Percentiles rank a stretch among this genome's conserved stretches.
Evolutionary conservation across 2,797 vertebrate species (phyloP).

Genomic region (Amniataba percoides): DNA sequence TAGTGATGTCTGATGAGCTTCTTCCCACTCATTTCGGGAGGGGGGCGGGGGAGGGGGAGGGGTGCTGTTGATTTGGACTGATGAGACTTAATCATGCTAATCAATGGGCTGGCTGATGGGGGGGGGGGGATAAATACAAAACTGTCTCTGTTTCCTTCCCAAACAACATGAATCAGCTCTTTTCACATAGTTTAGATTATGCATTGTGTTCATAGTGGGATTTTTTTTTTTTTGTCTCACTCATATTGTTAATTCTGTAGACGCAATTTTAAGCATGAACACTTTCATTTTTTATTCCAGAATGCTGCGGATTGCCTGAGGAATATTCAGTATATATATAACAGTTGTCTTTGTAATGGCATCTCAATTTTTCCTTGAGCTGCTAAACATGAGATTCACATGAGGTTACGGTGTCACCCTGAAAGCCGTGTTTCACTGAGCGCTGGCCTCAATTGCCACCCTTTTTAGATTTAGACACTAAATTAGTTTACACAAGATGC

Average conservation of each 20-base stretch:
- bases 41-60: background rate
- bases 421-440: constrained; percentile 4
- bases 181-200: constrained; percentile 36
- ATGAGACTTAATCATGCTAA: constrained; percentile 84
- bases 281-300: constrained; percentile 8
- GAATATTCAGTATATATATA: constrained; percentile 29
- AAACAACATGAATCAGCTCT: constrained; percentile 9
- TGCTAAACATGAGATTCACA: background rate
- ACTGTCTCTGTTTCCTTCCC: constrained; percentile 14
- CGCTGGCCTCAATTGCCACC: constrained; percentile 15
- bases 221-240: constrained; percentile 16
- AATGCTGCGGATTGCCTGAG: constrained; percentile 21
- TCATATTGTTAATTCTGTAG: constrained; percentile 3
- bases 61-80: constrained; percentile 76
- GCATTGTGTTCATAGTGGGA: constrained; percentile 21
- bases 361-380: background rate
- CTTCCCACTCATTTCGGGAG: constrained; percentile 47
- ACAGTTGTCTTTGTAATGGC: background rate
- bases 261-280: constrained; percentile 22
- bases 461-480: constrained; percentile 5
- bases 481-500: constrained; percentile 23
- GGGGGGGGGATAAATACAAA: constrained; percentile 34
- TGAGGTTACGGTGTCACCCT: constrained; percentile 10
- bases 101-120: too few species aligned
- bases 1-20: constrained; percentile 80